Evolutionary conservation across 2,797 vertebrate genomes (phyloP).

Genomic region (Sebastes umbrosus): DNA sequence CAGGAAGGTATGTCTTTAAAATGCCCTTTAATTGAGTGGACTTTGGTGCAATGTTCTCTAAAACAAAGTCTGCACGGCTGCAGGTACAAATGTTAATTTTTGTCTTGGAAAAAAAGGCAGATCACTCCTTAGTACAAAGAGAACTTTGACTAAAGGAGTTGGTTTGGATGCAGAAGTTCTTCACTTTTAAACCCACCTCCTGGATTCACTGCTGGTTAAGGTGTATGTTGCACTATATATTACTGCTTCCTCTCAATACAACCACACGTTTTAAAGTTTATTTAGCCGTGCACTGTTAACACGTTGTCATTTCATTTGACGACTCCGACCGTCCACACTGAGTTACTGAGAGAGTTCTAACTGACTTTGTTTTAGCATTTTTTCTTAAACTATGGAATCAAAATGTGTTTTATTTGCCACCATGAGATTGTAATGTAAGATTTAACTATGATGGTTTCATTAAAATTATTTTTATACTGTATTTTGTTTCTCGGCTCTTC

Average conservation of each 20-base stretch:
- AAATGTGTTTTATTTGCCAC: not conserved
- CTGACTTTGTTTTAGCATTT: not conserved
- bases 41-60: not conserved
- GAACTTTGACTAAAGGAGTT: not conserved
- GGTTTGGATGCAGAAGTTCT: not conserved
- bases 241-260: not conserved
- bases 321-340: not conserved
- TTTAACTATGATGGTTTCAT: constrained; percentile 56
- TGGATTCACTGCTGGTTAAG: not conserved
- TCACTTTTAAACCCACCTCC: too few species aligned
- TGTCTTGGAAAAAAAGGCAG: too few species aligned
- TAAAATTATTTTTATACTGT: constrained; percentile 61
- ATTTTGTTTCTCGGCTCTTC: not conserved
- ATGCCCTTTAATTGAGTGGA: not conserved
- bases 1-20: not conserved
- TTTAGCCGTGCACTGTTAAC: not conserved
- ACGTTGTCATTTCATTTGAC: not conserved
- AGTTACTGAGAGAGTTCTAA: not conserved
- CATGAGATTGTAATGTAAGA: constrained; percentile 3
- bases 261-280: not conserved
- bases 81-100: not conserved
- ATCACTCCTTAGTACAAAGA: too few species aligned
- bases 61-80: not conserved
- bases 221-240: not conserved
- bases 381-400: not conserved